Conservation (phyloP, 1,140 invertebrate genomes). For the Arion vulgaris region DNA sequence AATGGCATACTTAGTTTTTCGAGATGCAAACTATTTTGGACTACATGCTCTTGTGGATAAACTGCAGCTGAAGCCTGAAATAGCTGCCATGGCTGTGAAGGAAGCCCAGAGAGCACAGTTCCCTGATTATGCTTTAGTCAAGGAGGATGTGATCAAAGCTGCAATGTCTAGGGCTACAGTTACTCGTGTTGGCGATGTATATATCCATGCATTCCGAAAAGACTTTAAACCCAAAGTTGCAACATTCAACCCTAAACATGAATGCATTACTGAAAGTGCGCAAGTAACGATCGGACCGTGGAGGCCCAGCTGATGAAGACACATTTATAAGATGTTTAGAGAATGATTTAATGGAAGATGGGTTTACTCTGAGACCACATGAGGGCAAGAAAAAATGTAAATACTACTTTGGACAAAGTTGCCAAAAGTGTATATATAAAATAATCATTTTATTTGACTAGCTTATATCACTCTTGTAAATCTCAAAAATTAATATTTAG, state of each 20-base stretch:
- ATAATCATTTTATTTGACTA: slow-evolving; percentile 60
- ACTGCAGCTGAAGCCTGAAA: slow-evolving; percentile 57
- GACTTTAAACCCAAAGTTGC: slow-evolving; percentile 59
- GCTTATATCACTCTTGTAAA: too few relatives aligned
- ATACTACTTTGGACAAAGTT: slow-evolving; percentile 68
- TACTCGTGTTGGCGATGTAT: slow-evolving; percentile 60
- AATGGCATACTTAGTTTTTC: slow-evolving; percentile 54
- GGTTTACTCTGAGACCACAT: slow-evolving; percentile 61
- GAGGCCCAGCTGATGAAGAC: slow-evolving; percentile 63
- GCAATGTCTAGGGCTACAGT: slow-evolving; percentile 61
- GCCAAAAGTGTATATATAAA: slow-evolving; percentile 65
- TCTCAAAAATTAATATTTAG: too few relatives aligned
- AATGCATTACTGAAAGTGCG: slow-evolving; percentile 62
- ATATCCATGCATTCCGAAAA: slow-evolving; percentile 61
- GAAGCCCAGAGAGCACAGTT: slow-evolving; percentile 63
- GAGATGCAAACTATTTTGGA: slow-evolving; percentile 67
- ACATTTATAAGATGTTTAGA: slow-evolving; percentile 63
- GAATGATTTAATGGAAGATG: slow-evolving; percentile 64
- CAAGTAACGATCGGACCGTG: slow-evolving; percentile 64
- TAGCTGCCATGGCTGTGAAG: slow-evolving; percentile 56
- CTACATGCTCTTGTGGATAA: slow-evolving; percentile 58
- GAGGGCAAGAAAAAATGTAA: slow-evolving; percentile 64
- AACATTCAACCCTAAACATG: slow-evolving; percentile 64
- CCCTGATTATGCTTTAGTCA: slow-evolving; percentile 58
- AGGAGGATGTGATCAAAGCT: slow-evolving; percentile 54